These are phyloP conservation scores for Stenichneumon culpator DNA, from an alignment of 2,888 invertebrate species.

Conservation along the genomic window DNA sequence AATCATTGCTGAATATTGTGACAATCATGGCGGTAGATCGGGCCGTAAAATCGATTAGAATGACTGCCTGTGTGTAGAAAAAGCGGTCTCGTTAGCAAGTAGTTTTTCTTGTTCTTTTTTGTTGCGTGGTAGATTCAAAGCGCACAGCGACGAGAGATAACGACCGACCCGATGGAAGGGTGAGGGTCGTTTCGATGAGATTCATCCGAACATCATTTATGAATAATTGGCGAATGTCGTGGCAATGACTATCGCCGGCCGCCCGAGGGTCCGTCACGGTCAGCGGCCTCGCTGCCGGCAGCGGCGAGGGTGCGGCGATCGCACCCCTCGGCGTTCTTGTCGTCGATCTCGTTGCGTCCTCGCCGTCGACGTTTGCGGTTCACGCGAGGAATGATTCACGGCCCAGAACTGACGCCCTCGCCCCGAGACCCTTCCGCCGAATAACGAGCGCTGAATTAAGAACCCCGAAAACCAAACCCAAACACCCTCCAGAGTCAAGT, in stretches of 20 bases:
- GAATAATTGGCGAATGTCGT: constrained; percentile 36
- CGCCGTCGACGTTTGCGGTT: background rate
- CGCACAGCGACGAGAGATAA: background rate
- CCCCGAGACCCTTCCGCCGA: constrained; percentile 40
- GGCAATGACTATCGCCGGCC: constrained; percentile 2
- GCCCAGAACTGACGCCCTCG: constrained; percentile 29
- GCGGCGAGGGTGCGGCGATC: constrained; percentile 43
- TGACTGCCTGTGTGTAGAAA: background rate
- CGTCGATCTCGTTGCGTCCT: constrained; percentile 21
- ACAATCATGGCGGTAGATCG: background rate
- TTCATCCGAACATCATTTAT: constrained; percentile 40
- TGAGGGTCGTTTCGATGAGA: background rate
- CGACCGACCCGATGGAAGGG: background rate
- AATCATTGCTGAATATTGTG: background rate
- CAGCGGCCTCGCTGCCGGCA: background rate
- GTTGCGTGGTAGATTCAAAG: background rate
- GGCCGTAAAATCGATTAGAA: background rate
- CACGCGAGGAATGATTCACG: constrained; percentile 50
- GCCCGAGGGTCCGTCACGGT: constrained; percentile 6
- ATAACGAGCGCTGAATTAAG: constrained; percentile 57
- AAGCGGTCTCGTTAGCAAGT: background rate
- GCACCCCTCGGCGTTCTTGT: constrained; percentile 37
- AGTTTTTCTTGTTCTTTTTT: background rate
- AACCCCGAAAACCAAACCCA: background rate
- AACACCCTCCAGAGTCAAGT: background rate